Evolutionary conservation across 2,113 vertebrate species (phyloP).

Genomic region (Tupaia chinensis): DNA sequence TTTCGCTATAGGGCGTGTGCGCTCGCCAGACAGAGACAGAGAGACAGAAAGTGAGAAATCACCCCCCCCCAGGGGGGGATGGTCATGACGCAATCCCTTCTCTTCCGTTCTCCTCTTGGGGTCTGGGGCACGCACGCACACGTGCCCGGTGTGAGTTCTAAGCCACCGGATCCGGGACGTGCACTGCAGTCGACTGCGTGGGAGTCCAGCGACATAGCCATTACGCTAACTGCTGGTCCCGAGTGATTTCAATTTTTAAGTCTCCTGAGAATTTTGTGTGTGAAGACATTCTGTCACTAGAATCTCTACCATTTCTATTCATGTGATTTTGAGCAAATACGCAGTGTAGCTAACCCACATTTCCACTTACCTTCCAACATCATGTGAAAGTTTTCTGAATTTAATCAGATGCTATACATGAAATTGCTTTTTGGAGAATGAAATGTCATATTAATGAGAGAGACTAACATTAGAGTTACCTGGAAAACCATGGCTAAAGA

Average conservation of each 20-base stretch:
- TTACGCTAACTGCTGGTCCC: too few species aligned
- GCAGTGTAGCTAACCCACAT: not conserved
- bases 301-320: not conserved
- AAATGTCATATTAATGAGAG: not conserved
- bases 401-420: not conserved
- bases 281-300: not conserved
- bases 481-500: constrained; percentile 10
- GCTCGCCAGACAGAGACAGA: too few species aligned
- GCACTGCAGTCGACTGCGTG: too few species aligned
- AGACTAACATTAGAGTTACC: not conserved
- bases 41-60: too few species aligned
- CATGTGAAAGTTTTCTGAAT: not conserved
- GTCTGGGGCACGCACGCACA: too few species aligned
- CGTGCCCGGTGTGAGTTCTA: too few species aligned
- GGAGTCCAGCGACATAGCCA: too few species aligned
- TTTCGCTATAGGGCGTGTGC: too few species aligned
- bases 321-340: not conserved
- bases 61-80: too few species aligned
- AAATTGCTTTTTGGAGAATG: not conserved
- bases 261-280: not conserved
- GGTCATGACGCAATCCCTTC: too few species aligned
- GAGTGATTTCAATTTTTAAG: not conserved
- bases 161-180: too few species aligned
- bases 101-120: too few species aligned
- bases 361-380: not conserved